Evolutionary conservation across 1,140 invertebrate genomes (phyloP).

Genomic region (Pachypeltis micranthus): DNA sequence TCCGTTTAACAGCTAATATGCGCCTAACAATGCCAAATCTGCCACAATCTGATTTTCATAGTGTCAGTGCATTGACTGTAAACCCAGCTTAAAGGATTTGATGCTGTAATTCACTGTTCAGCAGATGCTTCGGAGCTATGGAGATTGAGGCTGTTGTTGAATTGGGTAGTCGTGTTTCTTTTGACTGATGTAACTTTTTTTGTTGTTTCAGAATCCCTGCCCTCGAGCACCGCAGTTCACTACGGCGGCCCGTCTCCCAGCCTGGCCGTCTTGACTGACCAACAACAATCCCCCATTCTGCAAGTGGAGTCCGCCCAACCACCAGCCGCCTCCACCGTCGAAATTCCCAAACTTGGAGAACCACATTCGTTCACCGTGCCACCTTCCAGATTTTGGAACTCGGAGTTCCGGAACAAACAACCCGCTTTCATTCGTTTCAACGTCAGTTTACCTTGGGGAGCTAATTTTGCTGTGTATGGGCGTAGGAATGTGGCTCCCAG

Average conservation of each 20-base stretch:
- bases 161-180: too few species aligned
- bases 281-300: slow-evolving; percentile 43
- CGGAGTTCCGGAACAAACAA: slow-evolving; percentile 77
- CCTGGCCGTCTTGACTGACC: slow-evolving; percentile 27
- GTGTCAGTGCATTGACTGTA: too few species aligned
- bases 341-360: slow-evolving; percentile 67
- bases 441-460: slow-evolving; percentile 76
- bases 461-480: slow-evolving; percentile 87
- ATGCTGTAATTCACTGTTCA: too few species aligned
- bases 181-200: too few species aligned
- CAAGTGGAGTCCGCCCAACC: slow-evolving; percentile 46
- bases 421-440: slow-evolving; percentile 78
- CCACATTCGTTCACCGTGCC: slow-evolving; percentile 69
- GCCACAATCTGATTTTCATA: too few species aligned
- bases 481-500: slow-evolving; percentile 82
- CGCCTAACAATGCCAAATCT: too few species aligned
- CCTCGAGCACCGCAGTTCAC: slow-evolving; percentile 54
- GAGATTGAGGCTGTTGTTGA: too few species aligned
- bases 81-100: too few species aligned
- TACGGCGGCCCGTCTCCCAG: slow-evolving; percentile 36
- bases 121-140: too few species aligned
- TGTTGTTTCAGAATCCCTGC: slow-evolving; percentile 45
- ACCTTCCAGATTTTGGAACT: slow-evolving; percentile 82
- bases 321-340: slow-evolving; percentile 50
- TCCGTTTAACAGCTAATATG: too few species aligned